phyloP scores from a whole-genome alignment of 2,797 vertebrate genomes.

The Brotogeris chrysoptera region DNA sequence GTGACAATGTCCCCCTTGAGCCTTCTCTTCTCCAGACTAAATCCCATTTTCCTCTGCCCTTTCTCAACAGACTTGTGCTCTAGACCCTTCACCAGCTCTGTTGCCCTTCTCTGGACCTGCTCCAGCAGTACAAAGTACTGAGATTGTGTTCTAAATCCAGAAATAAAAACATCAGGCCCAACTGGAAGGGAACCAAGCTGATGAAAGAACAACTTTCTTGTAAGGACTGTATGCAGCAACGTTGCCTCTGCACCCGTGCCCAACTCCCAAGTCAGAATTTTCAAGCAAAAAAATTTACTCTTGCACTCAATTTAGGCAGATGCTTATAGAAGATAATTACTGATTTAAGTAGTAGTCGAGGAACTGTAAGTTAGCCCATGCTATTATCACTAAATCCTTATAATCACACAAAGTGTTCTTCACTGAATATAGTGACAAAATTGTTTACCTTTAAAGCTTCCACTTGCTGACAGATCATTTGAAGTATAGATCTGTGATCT shows the following conservation, averaged over 20 bases:
- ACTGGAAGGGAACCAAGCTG: not conserved
- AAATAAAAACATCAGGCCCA: not conserved
- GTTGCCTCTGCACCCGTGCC: not conserved
- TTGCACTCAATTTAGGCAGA: not conserved
- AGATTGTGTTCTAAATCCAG: not conserved
- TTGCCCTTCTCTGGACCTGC: not conserved
- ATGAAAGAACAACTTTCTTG: not conserved
- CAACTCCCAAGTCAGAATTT: not conserved
- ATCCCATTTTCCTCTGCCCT: not conserved
- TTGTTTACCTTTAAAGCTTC: slow-evolving; percentile 92
- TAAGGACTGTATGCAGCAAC: too few relatives aligned
- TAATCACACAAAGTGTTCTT: not conserved
- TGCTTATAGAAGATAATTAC: not conserved
- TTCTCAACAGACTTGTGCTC: not conserved
- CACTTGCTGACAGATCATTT: slow-evolving; percentile 94
- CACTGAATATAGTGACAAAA: not conserved
- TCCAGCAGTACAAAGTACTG: not conserved
- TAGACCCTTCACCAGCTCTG: not conserved
- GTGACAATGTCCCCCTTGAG: not conserved
- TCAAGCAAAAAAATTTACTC: not conserved
- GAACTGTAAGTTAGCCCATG: not conserved
- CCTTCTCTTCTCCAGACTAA: not conserved
- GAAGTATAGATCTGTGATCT: slow-evolving; percentile 92
- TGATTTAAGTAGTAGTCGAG: not conserved
- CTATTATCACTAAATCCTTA: not conserved